Evolutionary conservation across 2,888 invertebrate genomes (phyloP), one percentile per base, ranked within the genome.

Genomic region (Ennomos quercinarius): DNA sequence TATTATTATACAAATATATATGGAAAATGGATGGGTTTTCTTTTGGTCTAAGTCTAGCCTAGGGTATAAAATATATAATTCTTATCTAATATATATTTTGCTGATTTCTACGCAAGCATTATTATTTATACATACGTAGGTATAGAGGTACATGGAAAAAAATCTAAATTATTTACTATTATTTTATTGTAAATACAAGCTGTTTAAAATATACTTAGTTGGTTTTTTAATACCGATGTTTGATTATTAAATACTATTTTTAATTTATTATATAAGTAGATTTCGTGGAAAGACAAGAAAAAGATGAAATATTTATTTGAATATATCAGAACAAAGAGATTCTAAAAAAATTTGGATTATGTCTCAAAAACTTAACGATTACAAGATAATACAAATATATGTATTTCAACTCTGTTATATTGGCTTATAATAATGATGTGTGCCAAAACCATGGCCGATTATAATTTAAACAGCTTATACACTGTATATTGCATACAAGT

Each of bases 31-130:
- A 81, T 78, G 81, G 82, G 81, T 70, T 72, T 73, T 67, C 71
- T 65, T 86, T 88, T 83, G 87, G 86, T 88, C 84, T 87, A 84
- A 68, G 67, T 75, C 81, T 87, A 86, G 75, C 75, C 81, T 87
- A 87, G 68, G 61, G 72, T 86, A 85, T 43, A 54, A 54, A 39
- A 59, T 54, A 54, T 61, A 68, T 62, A 39, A 40, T 40, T 41
- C 10, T 40, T 40, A 40, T 13, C 27, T 17, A 35, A 12, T 42
- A 35, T 50, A 42, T 67, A 67, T 71, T 69, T 72, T 73, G 72
- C 72, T 57, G 64, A 64, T 68, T 68, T 64, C 64, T 63, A 71
- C 51, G 52, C 68, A 69, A 59, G 58, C 60, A 55, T 51, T 51
- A 53, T 64, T 66, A 58, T 49, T 60, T 37, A 41, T 47, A 58